Percentiles rank a stretch among this genome's conserved stretches.
Evolutionary conservation across 2,888 invertebrate genomes (phyloP).

Genomic region (Myopa tessellatipennis): DNA sequence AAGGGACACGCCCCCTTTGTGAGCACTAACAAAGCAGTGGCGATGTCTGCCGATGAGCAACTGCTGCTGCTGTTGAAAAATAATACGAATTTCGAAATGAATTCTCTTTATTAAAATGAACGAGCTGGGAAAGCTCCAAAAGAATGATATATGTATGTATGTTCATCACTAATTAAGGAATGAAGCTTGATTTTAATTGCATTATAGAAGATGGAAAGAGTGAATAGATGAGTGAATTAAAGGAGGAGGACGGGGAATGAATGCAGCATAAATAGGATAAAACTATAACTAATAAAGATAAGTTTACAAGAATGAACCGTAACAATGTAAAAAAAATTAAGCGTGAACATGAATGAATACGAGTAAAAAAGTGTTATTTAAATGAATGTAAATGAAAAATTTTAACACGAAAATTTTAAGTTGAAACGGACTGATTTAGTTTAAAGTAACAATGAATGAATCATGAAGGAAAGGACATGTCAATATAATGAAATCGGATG

Average conservation of each 20-base stretch:
- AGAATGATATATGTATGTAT: neutral
- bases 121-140: neutral
- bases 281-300: no score
- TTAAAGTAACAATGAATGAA: neutral
- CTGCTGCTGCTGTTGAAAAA: constrained; percentile 55
- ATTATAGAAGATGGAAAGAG: no score
- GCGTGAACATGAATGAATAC: neutral
- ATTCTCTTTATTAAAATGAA: constrained; percentile 3
- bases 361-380: neutral
- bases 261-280: no score
- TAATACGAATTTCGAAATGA: constrained; percentile 21
- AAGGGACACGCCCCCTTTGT: constrained; percentile 64
- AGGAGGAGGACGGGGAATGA: no score
- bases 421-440: neutral
- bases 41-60: constrained; percentile 48
- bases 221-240: neutral
- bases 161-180: neutral
- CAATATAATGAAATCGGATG: no score
- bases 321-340: neutral
- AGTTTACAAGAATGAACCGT: neutral
- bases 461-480: no score
- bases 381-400: neutral
- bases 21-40: constrained; percentile 58
- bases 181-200: neutral
- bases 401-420: neutral